Evolutionary conservation across 2,113 vertebrate genomes (phyloP).

Genomic region (Rhinolophus sinicus): DNA sequence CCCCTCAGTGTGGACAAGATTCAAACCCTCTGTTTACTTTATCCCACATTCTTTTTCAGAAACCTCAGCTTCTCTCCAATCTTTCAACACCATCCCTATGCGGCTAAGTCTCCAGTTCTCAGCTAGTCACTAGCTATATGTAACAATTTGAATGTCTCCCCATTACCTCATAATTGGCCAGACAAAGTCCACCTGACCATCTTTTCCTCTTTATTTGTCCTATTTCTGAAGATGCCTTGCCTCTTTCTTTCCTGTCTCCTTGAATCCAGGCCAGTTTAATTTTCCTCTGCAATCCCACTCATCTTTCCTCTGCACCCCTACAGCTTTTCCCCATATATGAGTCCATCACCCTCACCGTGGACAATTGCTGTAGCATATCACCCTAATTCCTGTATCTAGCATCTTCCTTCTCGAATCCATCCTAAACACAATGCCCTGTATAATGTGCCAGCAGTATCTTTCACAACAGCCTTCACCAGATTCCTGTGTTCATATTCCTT

Average conservation of each 20-base stretch:
- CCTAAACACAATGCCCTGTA: background rate
- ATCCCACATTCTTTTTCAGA: background rate
- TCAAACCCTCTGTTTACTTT: background rate
- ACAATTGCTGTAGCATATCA: no score
- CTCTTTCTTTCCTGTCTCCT: background rate
- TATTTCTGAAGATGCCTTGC: background rate
- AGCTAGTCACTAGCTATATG: background rate
- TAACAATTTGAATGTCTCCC: background rate
- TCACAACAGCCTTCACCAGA: background rate
- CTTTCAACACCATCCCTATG: background rate
- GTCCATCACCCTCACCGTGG: background rate
- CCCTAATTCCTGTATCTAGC: background rate
- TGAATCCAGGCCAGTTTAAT: background rate
- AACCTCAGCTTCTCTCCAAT: background rate
- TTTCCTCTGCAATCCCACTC: background rate
- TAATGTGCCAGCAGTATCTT: background rate
- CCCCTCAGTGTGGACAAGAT: background rate
- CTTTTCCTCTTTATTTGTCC: background rate
- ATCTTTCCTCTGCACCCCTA: background rate
- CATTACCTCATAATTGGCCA: background rate
- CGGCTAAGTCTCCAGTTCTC: background rate
- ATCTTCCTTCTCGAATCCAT: background rate
- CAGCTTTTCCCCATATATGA: background rate
- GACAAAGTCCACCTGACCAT: background rate
- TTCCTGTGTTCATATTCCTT: background rate